These are phyloP conservation scores for Copidosoma floridanum DNA, from an alignment of 1,140 invertebrate genomes.

Conservation along the genomic window DNA sequence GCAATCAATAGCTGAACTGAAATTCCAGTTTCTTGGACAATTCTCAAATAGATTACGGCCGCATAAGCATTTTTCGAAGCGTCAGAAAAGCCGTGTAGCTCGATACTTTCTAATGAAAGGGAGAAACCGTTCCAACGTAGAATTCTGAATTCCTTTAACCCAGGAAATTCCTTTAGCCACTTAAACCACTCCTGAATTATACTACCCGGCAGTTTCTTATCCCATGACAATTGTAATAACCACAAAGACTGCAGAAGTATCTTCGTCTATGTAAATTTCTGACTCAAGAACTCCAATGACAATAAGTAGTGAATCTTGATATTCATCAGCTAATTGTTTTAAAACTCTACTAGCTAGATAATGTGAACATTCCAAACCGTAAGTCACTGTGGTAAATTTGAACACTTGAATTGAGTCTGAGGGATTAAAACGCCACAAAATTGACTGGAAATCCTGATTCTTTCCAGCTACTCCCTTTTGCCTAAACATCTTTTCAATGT, in stretches of 20 bases:
- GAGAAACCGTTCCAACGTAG: slow-evolving; percentile 13
- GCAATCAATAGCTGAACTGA: slow-evolving; percentile 34
- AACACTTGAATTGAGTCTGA: background rate
- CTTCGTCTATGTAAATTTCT: slow-evolving; percentile 48
- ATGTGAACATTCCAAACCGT: slow-evolving; percentile 26
- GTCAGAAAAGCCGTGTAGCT: slow-evolving; percentile 41
- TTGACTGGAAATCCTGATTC: slow-evolving; percentile 2
- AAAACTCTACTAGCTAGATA: slow-evolving; percentile 19
- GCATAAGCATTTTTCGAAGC: slow-evolving; percentile 36
- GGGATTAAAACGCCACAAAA: background rate
- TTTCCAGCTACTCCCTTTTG: background rate
- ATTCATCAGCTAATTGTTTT: slow-evolving; percentile 1
- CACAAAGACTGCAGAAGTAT: slow-evolving; percentile 28
- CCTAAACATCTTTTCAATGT: slow-evolving; percentile 16
- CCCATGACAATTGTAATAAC: slow-evolving; percentile 39
- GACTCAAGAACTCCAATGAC: slow-evolving; percentile 30
- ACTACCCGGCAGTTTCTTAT: slow-evolving; percentile 36
- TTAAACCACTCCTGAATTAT: slow-evolving; percentile 30
- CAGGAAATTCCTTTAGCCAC: slow-evolving; percentile 19
- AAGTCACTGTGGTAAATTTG: slow-evolving; percentile 32
- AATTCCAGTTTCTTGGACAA: background rate
- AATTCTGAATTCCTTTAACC: slow-evolving; percentile 26
- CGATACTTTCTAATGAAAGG: background rate
- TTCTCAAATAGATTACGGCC: slow-evolving; percentile 35
- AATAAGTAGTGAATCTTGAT: slow-evolving; percentile 26